Conservation (phyloP, 2,888 invertebrate genomes). For the Cheilosia pagana region DNA sequence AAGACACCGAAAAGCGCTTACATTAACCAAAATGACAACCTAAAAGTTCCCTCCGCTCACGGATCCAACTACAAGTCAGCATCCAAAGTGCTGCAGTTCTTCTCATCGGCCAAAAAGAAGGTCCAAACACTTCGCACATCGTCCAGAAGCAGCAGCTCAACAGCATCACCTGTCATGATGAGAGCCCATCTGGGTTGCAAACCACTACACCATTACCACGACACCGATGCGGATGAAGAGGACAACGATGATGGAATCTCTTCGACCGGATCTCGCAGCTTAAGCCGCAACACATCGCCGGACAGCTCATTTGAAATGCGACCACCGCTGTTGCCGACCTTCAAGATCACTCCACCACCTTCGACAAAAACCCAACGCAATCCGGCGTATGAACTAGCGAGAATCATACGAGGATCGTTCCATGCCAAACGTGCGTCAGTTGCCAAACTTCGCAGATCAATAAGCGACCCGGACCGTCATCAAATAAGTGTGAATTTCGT, state of each 20-base stretch:
- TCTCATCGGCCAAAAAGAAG: conserved; percentile 80
- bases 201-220: conserved; percentile 61
- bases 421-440: conserved; percentile 82
- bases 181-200: conserved; percentile 76
- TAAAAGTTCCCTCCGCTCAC: conserved; percentile 76
- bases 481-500: conserved; percentile 77
- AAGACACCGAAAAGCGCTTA: conserved; percentile 74
- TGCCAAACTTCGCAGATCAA: conserved; percentile 80
- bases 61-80: conserved; percentile 79
- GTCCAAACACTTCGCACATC: conserved; percentile 64
- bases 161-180: conserved; percentile 79
- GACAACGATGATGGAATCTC: conserved; percentile 80
- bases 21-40: conserved; percentile 71
- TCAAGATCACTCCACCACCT: conserved; percentile 81
- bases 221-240: conserved; percentile 76
- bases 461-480: conserved; percentile 82
- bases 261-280: conserved; percentile 77
- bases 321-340: conserved; percentile 81
- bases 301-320: conserved; percentile 82
- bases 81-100: conserved; percentile 80
- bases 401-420: conserved; percentile 81
- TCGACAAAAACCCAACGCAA: conserved; percentile 77
- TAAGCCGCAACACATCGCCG: conserved; percentile 79
- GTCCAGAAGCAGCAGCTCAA: conserved; percentile 72
- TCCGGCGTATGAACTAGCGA: conserved; percentile 81